phyloP scores from a whole-genome alignment of 2,113 vertebrate species.

The Boleophthalmus pectinirostris region DNA sequence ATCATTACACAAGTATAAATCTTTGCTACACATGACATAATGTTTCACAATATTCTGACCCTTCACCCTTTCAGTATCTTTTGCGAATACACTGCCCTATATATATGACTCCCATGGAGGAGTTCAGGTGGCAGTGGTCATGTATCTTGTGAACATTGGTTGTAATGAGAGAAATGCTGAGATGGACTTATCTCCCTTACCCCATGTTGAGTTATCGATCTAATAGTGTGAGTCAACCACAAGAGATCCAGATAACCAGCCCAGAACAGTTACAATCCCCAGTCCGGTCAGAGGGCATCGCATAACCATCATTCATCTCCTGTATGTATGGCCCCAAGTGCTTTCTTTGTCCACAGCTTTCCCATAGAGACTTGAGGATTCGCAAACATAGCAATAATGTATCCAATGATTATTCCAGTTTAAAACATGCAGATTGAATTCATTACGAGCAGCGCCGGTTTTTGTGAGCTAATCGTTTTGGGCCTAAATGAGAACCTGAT shows the following conservation, averaged over 20 bases:
- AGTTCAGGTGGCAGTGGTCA: constrained; percentile 29
- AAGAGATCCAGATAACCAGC: constrained; percentile 61
- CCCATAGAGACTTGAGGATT: constrained; percentile 14
- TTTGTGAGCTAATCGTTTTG: constrained; percentile 32
- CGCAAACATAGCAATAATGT: neutral
- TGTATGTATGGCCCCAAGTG: constrained; percentile 5
- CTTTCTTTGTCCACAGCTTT: constrained; percentile 37
- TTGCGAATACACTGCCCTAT: neutral
- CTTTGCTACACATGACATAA: neutral
- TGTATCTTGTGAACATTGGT: constrained; percentile 41
- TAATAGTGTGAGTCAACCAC: constrained; percentile 52
- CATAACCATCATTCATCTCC: constrained; percentile 50
- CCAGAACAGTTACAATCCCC: constrained; percentile 54
- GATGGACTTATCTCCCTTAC: constrained; percentile 47
- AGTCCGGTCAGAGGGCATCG: constrained; percentile 52
- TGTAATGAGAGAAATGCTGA: constrained; percentile 57
- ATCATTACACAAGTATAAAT: neutral
- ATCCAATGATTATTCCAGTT: constrained; percentile 31
- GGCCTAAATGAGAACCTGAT: constrained; percentile 43
- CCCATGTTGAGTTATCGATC: constrained; percentile 62
- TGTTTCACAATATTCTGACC: neutral
- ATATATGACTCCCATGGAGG: constrained; percentile 9
- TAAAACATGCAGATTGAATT: constrained; percentile 45
- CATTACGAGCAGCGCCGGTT: constrained; percentile 30
- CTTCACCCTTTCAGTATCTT: neutral